These are phyloP conservation scores for Dascillus cervinus DNA, from an alignment of 2,888 invertebrate genomes.

Conservation along the genomic window DNA sequence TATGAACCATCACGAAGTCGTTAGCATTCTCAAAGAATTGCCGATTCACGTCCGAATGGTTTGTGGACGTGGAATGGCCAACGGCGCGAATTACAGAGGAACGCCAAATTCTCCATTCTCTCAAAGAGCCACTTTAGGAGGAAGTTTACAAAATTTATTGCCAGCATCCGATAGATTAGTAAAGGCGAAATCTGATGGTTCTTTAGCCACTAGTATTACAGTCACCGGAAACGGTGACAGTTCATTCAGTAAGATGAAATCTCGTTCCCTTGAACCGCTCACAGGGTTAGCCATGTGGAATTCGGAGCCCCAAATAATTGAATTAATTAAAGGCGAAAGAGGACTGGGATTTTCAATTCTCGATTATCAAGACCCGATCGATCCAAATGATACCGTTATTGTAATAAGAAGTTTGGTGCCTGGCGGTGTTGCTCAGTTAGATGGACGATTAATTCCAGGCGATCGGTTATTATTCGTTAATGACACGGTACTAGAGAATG, in stretches of 20 bases:
- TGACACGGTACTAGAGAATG: constrained; percentile 88
- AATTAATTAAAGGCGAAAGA: constrained; percentile 91
- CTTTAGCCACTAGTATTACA: constrained; percentile 61
- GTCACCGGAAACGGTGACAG: constrained; percentile 48
- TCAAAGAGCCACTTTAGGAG: constrained; percentile 42
- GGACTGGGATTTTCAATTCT: constrained; percentile 98
- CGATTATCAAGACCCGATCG: constrained; percentile 92
- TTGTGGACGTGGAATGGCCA: constrained; percentile 58
- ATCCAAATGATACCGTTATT: constrained; percentile 93
- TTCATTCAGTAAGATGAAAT: constrained; percentile 61
- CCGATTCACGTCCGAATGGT: constrained; percentile 88
- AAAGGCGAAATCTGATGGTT: constrained; percentile 90
- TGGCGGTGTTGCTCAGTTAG: constrained; percentile 94
- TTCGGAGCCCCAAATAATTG: constrained; percentile 92
- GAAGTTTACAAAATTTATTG: constrained; percentile 56
- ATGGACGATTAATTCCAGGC: constrained; percentile 96
- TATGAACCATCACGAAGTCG: constrained; percentile 91
- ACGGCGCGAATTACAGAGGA: constrained; percentile 32
- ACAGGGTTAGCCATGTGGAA: constrained; percentile 99
- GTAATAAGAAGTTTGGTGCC: constrained; percentile 97
- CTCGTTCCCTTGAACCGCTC: constrained; percentile 92
- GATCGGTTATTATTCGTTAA: constrained; percentile 93
- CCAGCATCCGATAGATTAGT: constrained; percentile 64
- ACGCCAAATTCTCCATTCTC: constrained; percentile 28
- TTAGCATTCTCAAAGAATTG: constrained; percentile 84